phyloP scores from a whole-genome alignment of 2,797 vertebrate species.

The Neosalanx taihuensis region DNA sequence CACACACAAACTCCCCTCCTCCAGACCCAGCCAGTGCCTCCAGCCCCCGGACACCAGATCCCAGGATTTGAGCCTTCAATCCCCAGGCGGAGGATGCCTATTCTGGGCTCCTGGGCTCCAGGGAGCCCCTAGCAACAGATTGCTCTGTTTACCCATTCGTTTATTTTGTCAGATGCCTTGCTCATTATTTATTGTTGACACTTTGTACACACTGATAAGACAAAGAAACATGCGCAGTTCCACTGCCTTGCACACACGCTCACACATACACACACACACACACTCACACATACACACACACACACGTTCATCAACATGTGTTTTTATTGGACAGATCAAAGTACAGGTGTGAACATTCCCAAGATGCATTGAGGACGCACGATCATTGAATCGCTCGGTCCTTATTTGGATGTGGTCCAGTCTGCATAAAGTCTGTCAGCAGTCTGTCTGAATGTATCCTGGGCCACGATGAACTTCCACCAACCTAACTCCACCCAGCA shows the following conservation, averaged over 20 bases:
- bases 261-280: constrained; percentile 17
- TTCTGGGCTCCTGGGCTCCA: constrained; percentile 68
- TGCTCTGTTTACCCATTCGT: constrained; percentile 68
- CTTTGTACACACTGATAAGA: background rate
- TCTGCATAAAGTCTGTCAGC: no score
- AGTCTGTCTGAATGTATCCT: no score
- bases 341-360: no score
- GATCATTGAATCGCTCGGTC: no score
- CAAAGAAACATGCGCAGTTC: constrained; percentile 3
- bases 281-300: constrained; percentile 25
- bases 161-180: constrained; percentile 41
- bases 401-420: no score
- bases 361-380: no score
- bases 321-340: no score
- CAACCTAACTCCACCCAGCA: no score
- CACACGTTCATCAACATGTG: background rate
- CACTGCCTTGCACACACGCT: constrained; percentile 13
- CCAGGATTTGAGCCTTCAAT: constrained; percentile 72
- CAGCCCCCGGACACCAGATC: constrained; percentile 67
- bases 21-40: background rate
- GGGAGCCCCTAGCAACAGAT: constrained; percentile 71
- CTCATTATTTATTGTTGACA: constrained; percentile 59
- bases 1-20: background rate
- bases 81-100: constrained; percentile 63
- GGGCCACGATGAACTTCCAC: no score